Evolutionary conservation across 2,797 vertebrate species (phyloP).

Genomic region (Parauchenoglanis punctatus): DNA sequence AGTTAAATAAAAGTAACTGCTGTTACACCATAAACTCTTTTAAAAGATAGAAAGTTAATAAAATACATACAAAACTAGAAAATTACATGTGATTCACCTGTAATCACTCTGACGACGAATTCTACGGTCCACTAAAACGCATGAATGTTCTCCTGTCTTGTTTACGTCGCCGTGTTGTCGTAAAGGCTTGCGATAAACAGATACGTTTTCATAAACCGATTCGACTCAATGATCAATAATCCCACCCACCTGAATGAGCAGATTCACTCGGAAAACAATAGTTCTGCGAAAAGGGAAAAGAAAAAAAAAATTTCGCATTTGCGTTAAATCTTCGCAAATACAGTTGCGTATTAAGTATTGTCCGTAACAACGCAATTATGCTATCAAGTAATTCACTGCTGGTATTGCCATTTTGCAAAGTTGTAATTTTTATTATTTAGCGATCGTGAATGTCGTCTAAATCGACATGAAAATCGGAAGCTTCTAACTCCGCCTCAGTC

Average conservation of each 20-base stretch:
- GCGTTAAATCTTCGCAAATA: background rate
- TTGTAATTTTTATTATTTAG: background rate
- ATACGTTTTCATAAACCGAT: background rate
- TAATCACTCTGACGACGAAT: no score
- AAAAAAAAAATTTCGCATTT: no score
- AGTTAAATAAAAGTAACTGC: no score
- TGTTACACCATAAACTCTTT: background rate
- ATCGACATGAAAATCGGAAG: no score
- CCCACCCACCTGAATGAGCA: background rate
- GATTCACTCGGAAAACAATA: background rate
- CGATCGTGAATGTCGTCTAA: background rate
- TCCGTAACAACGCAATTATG: background rate
- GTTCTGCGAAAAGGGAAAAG: background rate
- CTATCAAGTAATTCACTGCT: background rate
- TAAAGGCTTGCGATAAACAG: background rate
- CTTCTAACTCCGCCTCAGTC: background rate
- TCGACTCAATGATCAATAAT: background rate
- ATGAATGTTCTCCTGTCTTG: background rate
- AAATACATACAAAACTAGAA: background rate
- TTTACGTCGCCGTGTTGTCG: no score
- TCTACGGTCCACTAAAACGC: background rate
- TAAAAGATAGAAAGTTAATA: background rate
- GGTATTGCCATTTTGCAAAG: background rate
- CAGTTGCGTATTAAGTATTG: background rate
- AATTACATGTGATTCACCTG: no score